Evolutionary conservation across 2,113 vertebrate species (phyloP).

Genomic region (Benitochromis conjunctus): DNA sequence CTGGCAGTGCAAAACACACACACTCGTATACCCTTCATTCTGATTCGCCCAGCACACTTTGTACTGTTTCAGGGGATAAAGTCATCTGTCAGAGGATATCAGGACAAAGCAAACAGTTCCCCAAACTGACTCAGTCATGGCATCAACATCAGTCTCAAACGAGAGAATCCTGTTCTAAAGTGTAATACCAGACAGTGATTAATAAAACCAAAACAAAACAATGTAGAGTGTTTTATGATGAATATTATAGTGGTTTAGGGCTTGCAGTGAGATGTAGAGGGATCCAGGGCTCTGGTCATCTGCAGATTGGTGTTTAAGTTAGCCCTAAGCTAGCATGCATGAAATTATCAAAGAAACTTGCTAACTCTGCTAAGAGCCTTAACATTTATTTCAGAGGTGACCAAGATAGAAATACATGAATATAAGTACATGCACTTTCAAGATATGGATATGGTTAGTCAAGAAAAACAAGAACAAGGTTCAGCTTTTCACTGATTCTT

Average conservation of each 20-base stretch:
- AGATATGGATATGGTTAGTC: neutral
- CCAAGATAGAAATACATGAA: neutral
- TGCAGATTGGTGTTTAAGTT: neutral
- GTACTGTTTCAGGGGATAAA: constrained; percentile 21
- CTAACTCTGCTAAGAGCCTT: neutral
- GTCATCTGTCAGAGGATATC: constrained; percentile 13
- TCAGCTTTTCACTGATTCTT: neutral
- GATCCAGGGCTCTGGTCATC: neutral
- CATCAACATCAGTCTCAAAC: neutral
- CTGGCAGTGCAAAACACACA: neutral
- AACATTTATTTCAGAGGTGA: neutral
- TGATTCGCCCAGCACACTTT: neutral
- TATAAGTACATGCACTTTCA: neutral
- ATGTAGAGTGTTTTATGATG: neutral
- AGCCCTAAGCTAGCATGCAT: neutral
- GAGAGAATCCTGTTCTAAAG: neutral
- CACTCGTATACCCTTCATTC: neutral
- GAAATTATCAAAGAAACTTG: neutral
- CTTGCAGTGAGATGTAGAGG: neutral
- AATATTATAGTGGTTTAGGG: neutral
- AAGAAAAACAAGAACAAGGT: neutral
- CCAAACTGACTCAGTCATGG: neutral
- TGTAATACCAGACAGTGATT: neutral
- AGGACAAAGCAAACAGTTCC: neutral
- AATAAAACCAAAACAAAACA: too few relatives aligned